phyloP scores from a whole-genome alignment of 1,140 invertebrate genomes.

The Drosophila quadrilineata region DNA sequence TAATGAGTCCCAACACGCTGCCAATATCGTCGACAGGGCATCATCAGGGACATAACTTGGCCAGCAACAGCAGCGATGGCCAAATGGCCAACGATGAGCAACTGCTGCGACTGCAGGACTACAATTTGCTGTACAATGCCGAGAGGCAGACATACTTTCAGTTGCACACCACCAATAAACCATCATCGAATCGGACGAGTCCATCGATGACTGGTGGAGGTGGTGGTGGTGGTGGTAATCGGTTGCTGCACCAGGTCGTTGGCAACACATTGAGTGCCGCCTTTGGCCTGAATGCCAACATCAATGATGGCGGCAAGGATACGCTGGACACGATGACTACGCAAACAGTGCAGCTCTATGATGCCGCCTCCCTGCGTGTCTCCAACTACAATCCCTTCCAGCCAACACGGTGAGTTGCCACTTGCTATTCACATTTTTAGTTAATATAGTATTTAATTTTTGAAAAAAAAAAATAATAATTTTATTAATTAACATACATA shows the following conservation, averaged over 20 bases:
- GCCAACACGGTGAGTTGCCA: constrained; percentile 72
- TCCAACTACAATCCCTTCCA: constrained; percentile 75
- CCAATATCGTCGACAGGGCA: constrained; percentile 54
- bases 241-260: constrained; percentile 57
- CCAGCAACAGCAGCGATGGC: constrained; percentile 9
- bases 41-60: constrained; percentile 2
- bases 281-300: constrained; percentile 61
- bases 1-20: constrained; percentile 42
- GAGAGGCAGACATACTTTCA: constrained; percentile 75
- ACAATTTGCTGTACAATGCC: constrained; percentile 74
- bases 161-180: constrained; percentile 45
- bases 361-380: constrained; percentile 63
- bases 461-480: no score
- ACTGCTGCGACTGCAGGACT: constrained; percentile 70
- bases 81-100: constrained; percentile 46
- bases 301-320: constrained; percentile 8
- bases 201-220: no score
- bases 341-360: constrained; percentile 63
- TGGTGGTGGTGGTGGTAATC: no score
- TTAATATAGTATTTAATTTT: no score
- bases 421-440: no score
- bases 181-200: not conserved
- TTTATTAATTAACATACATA: not conserved
- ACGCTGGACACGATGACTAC: constrained; percentile 25
- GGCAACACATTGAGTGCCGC: constrained; percentile 61